Evolutionary conservation across 2,888 invertebrate species (phyloP).

Genomic region (Danaus chrysippus): DNA sequence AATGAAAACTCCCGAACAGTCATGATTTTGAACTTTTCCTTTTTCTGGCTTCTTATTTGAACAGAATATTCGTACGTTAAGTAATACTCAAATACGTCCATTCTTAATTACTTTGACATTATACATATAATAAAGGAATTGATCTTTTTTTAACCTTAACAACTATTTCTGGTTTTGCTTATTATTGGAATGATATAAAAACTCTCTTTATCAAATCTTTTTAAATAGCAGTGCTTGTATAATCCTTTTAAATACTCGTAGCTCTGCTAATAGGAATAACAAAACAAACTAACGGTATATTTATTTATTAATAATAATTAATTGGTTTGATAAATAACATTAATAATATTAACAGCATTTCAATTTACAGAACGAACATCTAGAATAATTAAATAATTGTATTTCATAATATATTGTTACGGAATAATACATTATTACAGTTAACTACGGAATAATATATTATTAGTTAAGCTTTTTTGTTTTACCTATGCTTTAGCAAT

Average conservation of each 20-base stretch:
- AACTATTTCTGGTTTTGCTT: no score
- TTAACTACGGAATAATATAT: no score
- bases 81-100: neutral
- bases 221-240: no score
- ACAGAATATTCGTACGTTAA: neutral
- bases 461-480: no score
- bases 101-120: neutral
- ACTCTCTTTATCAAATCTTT: no score
- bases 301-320: neutral
- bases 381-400: neutral
- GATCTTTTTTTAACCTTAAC: neutral
- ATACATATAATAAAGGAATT: neutral
- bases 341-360: neutral
- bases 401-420: constrained; percentile 6
- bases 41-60: constrained; percentile 7
- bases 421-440: no score
- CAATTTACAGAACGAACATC: neutral
- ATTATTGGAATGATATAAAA: no score
- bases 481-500: no score
- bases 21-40: constrained; percentile 6
- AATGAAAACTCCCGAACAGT: constrained; percentile 21
- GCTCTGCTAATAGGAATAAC: no score
- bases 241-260: no score
- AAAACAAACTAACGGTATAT: neutral
- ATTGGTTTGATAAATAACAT: neutral